Evolutionary conservation across 2,888 invertebrate species (phyloP).

Genomic region (Tholera decimalis): DNA sequence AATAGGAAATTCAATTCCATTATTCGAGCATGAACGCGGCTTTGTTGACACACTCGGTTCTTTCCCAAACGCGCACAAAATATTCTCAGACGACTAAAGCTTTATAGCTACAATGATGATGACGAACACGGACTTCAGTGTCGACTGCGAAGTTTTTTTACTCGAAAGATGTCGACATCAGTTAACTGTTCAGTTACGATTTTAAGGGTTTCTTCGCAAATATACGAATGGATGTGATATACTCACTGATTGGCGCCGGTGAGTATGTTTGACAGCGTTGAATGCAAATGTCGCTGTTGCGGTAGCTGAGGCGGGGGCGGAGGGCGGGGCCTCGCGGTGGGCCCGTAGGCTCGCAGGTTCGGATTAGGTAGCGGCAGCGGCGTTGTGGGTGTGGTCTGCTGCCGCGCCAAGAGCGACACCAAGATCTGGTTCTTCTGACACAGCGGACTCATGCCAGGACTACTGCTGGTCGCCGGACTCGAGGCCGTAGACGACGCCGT

Average conservation of each 20-base stretch:
- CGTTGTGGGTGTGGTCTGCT: slow-evolving; percentile 93
- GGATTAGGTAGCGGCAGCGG: slow-evolving; percentile 94
- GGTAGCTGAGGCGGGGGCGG: slow-evolving; percentile 76
- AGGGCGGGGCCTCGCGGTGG: slow-evolving; percentile 71
- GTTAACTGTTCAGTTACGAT: too few species aligned
- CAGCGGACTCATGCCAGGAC: slow-evolving; percentile 92
- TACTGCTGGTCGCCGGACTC: slow-evolving; percentile 62
- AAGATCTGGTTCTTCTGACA: slow-evolving; percentile 97
- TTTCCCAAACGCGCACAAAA: too few species aligned
- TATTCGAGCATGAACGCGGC: neutral
- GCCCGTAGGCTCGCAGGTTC: slow-evolving; percentile 86
- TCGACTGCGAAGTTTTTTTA: neutral
- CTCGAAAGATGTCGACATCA: neutral
- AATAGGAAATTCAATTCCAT: neutral
- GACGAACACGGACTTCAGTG: neutral
- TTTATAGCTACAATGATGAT: neutral
- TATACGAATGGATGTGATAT: neutral
- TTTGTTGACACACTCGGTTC: neutral
- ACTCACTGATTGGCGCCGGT: slow-evolving; percentile 73
- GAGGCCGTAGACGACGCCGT: slow-evolving; percentile 72
- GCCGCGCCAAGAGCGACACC: slow-evolving; percentile 95
- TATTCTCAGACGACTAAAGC: too few species aligned
- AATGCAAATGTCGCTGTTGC: slow-evolving; percentile 70
- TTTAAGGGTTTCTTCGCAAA: neutral
- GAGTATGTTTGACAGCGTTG: slow-evolving; percentile 79